These are phyloP conservation scores for Tangara arthus DNA, from an alignment of 2,797 vertebrate genomes.

Conservation along the genomic window DNA sequence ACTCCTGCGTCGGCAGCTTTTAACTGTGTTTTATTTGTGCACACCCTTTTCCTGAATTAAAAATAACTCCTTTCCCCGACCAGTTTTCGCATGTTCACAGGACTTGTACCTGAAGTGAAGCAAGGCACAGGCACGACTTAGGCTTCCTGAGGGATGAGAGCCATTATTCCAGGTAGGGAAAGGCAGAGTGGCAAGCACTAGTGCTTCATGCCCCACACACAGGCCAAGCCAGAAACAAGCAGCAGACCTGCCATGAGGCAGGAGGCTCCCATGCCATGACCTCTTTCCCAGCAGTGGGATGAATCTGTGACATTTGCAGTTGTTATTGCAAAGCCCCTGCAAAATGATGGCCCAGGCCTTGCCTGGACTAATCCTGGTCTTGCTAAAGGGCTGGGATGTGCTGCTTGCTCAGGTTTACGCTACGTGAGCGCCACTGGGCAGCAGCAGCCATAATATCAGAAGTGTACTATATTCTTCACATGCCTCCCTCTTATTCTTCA, in stretches of 20 bases:
- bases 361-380: neutral
- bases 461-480: neutral
- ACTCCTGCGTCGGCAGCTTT: neutral
- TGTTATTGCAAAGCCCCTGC: neutral
- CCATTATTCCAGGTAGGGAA: neutral
- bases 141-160: neutral
- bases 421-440: accelerated
- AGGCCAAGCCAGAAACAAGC: neutral
- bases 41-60: neutral
- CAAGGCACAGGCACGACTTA: neutral
- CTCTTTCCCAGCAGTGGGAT: neutral
- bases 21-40: neutral
- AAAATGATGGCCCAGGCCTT: neutral
- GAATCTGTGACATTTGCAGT: accelerated
- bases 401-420: neutral
- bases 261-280: neutral
- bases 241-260: neutral
- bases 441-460: neutral
- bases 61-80: neutral
- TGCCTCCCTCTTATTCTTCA: neutral
- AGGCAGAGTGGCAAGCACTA: neutral
- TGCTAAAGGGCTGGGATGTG: neutral
- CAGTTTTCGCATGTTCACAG: neutral
- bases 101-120: neutral
- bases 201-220: neutral